These are phyloP conservation scores for Galemys pyrenaicus DNA, from an alignment of 2,113 vertebrate genomes.

Conservation along the genomic window DNA sequence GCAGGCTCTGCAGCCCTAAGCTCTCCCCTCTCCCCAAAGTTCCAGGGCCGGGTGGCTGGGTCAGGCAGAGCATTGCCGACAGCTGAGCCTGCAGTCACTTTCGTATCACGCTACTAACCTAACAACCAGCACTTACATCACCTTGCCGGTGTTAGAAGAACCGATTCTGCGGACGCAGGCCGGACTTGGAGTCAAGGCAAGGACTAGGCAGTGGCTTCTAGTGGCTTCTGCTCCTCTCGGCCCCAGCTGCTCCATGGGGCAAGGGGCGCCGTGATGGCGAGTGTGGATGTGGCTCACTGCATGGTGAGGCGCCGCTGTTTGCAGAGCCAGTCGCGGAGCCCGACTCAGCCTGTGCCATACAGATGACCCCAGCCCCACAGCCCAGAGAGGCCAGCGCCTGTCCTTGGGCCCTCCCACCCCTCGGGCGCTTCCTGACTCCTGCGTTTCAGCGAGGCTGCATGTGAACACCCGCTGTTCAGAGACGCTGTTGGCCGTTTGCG, in stretches of 20 bases:
- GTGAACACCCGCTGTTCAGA: neutral
- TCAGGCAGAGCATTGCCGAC: accelerated
- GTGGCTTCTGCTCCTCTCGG: neutral
- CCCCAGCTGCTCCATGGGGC: neutral
- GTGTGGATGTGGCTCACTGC: neutral
- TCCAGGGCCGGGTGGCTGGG: neutral
- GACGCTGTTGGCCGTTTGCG: neutral
- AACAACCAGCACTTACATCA: accelerated
- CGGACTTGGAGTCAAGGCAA: neutral
- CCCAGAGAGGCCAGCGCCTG: neutral
- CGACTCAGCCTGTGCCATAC: accelerated
- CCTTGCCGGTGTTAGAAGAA: neutral
- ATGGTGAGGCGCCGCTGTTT: neutral
- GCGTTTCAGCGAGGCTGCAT: no score
- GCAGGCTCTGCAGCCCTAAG: neutral
- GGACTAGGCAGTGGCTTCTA: neutral
- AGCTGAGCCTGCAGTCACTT: neutral
- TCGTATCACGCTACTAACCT: accelerated
- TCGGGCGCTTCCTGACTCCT: neutral
- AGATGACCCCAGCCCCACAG: neutral
- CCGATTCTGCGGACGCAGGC: neutral
- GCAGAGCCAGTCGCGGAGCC: no score
- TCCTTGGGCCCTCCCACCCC: neutral
- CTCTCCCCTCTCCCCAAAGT: neutral
- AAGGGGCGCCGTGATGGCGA: no score